Evolutionary conservation across 2,113 vertebrate genomes (phyloP).

Genomic region (Pachyramphus minor): DNA sequence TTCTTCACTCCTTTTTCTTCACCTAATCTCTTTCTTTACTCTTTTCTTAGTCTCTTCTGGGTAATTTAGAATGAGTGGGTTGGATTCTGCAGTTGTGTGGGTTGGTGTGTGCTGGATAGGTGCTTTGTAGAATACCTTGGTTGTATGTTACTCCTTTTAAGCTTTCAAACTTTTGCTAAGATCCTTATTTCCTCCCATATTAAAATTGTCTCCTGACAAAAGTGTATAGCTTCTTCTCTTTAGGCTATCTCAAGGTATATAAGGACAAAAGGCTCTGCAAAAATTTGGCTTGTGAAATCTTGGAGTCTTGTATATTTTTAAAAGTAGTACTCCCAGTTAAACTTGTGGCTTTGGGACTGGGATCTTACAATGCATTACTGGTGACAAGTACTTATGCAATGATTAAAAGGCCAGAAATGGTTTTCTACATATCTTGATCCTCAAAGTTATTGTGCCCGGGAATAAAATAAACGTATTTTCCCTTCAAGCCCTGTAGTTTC

Average conservation of each 20-base stretch:
- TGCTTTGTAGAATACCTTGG: background rate
- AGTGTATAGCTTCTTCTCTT: background rate
- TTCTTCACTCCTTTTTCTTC: background rate
- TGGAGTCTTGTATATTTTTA: background rate
- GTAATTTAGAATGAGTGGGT: background rate
- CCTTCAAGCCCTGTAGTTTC: background rate
- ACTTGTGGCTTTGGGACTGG: background rate
- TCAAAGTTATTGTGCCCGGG: background rate
- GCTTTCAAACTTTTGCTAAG: background rate
- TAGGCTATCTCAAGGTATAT: background rate
- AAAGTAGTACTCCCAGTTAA: background rate
- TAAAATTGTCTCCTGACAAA: background rate
- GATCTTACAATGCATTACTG: background rate
- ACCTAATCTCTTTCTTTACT: background rate
- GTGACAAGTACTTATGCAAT: background rate
- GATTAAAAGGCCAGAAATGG: background rate
- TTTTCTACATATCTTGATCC: background rate
- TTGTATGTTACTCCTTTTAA: background rate
- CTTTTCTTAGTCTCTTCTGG: background rate
- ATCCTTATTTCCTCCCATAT: background rate
- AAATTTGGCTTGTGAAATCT: background rate
- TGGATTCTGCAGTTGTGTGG: background rate
- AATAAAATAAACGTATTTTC: background rate
- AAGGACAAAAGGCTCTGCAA: background rate
- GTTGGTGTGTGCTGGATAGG: background rate